Conservation (phyloP, 2,888 invertebrate genomes). For the Seira musarum region DNA sequence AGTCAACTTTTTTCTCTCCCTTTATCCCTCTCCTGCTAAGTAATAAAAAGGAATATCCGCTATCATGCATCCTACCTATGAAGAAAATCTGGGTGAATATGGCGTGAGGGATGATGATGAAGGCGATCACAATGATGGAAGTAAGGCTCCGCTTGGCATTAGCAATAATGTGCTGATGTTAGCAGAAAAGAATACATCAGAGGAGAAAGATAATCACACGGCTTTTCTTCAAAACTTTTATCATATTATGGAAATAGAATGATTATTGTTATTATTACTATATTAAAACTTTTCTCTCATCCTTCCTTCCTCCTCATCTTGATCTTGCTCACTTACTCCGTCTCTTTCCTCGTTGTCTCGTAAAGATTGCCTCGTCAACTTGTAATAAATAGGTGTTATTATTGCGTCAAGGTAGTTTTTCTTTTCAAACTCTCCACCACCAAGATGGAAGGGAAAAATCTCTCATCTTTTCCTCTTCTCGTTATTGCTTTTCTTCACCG, state of each 20-base stretch:
- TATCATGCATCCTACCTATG: no score
- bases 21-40: not conserved
- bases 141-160: no score
- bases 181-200: no score
- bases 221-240: conserved; percentile 5
- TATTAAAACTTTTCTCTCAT: conserved; percentile 7
- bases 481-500: not conserved
- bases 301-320: no score
- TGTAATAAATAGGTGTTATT: conserved; percentile 40
- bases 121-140: no score
- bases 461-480: not conserved
- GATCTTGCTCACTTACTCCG: no score
- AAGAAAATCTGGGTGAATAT: no score
- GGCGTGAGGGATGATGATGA: no score
- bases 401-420: not conserved
- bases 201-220: not conserved
- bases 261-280: conserved; percentile 15
- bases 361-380: conserved; percentile 15
- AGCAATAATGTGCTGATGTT: no score
- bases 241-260: conserved; percentile 15
- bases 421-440: not conserved
- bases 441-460: no score
- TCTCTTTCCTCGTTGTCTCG: not conserved
- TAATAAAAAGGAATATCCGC: not conserved
- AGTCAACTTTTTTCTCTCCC: conserved; percentile 3